Evolutionary conservation across 2,888 invertebrate species (phyloP), one percentile per base, ranked within the genome.

Genomic region (Brachyopa scutellaris): DNA sequence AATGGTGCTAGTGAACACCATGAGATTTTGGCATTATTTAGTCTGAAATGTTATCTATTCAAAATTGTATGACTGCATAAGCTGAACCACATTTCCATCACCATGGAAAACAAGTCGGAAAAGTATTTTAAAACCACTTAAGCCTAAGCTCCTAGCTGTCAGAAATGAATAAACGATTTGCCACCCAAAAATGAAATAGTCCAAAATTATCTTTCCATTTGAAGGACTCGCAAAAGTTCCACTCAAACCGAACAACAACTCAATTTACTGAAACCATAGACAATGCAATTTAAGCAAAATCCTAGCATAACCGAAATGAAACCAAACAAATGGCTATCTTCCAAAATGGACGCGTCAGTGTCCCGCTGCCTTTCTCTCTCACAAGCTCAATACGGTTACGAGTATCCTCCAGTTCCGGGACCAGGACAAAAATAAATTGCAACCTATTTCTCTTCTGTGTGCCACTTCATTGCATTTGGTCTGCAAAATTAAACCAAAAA

Each of bases 211-310:
- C n/a, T n/a, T n/a, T n/a, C n/a, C n/a, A n/a, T n/a, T n/a, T n/a
- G n/a, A n/a, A n/a, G n/a, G n/a, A 3, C 26, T 26, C 26, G 26
- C 26, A 6, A 26, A 26, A 26, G 6, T 26, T 26, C 6, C 26
- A 5, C 3, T 26, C 26, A 26, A 26, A 26, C 26, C 26, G 26
- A 55, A n/a, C n/a, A 53, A 38, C 59, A 55, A 61, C 61, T 78
- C 66, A 78, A 78, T 72, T 72, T 31, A 67, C 47, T 38, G 7
- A 79, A 45, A 23, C 53, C 38, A 31, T 72, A 69, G 31, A 61
- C 66, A 73, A 67, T 72, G 78, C 72, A 73, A 67, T 73, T 79
- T 66, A n/a, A 45, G 13, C 7, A 40, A 66, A 67, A 61, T 67
- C 62, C 67, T n/a, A 40, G 47, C 15, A 2, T 4, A 47, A 19